phyloP scores from a whole-genome alignment of 2,113 vertebrate genomes.

The Cisticola juncidis region DNA sequence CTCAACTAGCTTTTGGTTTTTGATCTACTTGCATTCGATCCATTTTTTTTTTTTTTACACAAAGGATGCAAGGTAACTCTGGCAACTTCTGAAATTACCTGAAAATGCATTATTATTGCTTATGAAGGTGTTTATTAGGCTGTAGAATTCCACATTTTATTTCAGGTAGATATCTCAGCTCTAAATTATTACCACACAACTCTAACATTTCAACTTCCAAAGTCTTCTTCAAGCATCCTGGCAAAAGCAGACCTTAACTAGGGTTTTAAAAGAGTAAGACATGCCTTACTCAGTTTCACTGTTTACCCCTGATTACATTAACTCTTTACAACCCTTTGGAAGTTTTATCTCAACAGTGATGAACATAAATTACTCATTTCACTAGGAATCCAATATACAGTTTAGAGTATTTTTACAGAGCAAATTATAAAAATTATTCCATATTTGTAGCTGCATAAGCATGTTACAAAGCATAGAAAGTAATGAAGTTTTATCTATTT shows the following conservation, averaged over 20 bases:
- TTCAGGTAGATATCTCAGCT: neutral
- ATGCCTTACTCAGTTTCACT: neutral
- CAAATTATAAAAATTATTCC: neutral
- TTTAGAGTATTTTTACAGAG: neutral
- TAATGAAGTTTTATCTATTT: neutral
- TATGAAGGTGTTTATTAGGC: neutral
- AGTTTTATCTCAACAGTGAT: neutral
- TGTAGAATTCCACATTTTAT: neutral
- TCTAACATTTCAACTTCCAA: neutral
- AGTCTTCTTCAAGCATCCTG: neutral
- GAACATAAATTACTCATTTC: neutral
- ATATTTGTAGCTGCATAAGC: neutral
- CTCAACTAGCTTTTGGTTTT: neutral
- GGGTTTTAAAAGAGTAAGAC: neutral
- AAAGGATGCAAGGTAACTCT: neutral
- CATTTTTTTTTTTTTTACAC: neutral
- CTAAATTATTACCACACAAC: neutral
- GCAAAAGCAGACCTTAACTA: neutral
- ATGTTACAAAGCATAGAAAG: neutral
- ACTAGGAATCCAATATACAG: neutral
- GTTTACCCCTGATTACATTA: neutral
- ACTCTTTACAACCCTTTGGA: neutral
- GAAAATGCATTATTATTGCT: neutral
- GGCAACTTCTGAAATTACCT: neutral
- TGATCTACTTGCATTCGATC: neutral